Base-by-base conservation (phyloP, 2,888 invertebrate species). In the Protula sp. region DNA sequence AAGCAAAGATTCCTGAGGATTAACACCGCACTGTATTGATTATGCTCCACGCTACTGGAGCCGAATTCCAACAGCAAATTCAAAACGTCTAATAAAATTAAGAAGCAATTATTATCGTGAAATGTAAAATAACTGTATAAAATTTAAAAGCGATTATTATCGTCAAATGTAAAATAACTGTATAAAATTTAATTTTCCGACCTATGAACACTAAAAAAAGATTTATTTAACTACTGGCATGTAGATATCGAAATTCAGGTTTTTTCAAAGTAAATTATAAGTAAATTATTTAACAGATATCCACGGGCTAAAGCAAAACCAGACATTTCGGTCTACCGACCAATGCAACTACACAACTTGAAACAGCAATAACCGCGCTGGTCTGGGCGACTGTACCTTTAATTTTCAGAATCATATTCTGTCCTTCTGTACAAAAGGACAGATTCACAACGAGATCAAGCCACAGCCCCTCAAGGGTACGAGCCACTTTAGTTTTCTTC, bases 351-450 rank as follows among this genome's bases (percentile, higher is more conserved):
- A n/a, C n/a, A n/a, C n/a, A n/a, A n/a, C n/a, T n/a, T n/a, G n/a
- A n/a, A n/a, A n/a, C n/a, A n/a, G n/a, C n/a, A n/a, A n/a, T n/a
- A n/a, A n/a, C n/a, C n/a, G n/a, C n/a, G n/a, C n/a, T n/a, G n/a
- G n/a, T n/a, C n/a, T n/a, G n/a, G n/a, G n/a, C n/a, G n/a, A n/a
- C n/a, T n/a, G n/a, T 59, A 76, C 79, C 78, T 61, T 73, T 68
- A 30, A 77, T 69, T 64, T 77, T 76, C 9, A 77, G 69, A 19
- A 79, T 74, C 70, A 77, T 75, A 57, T 74, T 74, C 61, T 79
- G 79, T 19, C 79, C 79, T 52, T 79, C 79, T 22, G 70, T 65
- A n/a, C 74, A 74, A 66, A 79, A 79, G 27, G 78, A 78, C 2
- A 79, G 67, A 55, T 74, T 74, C 4, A 74, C 67, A 2, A 78